phyloP scores from a whole-genome alignment of 35 echinoderm and acorn worm genomes.

The Stichopus chloronotus region DNA sequence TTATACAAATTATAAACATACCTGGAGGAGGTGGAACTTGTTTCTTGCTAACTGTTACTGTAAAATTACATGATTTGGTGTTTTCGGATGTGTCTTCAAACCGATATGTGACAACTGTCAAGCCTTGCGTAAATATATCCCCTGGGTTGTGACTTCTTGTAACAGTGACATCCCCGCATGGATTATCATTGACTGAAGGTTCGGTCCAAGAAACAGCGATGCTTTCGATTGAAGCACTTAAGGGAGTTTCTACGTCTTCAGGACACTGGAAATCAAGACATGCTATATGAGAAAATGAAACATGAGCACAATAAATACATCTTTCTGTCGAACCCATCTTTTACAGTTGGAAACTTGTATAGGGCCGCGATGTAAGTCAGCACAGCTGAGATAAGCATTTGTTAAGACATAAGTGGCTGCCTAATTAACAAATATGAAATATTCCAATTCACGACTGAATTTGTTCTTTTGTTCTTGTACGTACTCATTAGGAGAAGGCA shows the following conservation, averaged over 20 bases:
- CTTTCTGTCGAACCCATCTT: no score
- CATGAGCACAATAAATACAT: no score
- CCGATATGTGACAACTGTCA: constrained; percentile 3
- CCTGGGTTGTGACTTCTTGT: background rate
- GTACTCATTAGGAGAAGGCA: no score
- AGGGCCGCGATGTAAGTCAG: no score
- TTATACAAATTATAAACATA: no score
- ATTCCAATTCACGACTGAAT: no score
- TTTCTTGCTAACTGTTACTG: background rate
- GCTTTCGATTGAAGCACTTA: background rate
- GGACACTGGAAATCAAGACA: constrained; percentile 28
- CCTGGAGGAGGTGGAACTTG: background rate
- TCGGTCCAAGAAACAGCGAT: background rate
- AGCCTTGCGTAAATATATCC: background rate
- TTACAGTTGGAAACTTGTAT: no score
- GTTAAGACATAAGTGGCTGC: no score
- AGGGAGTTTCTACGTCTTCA: background rate
- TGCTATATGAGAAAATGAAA: background rate
- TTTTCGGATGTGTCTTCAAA: background rate
- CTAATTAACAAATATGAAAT: no score
- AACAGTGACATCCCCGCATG: background rate
- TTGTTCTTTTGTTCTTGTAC: no score
- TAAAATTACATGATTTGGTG: background rate
- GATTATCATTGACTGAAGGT: background rate
- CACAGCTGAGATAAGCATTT: no score